Percentiles rank a stretch among this genome's conserved stretches.
These are phyloP conservation scores for Puffinus mauretanicus DNA, from an alignment of 2,113 vertebrate genomes.

Conservation along the genomic window DNA sequence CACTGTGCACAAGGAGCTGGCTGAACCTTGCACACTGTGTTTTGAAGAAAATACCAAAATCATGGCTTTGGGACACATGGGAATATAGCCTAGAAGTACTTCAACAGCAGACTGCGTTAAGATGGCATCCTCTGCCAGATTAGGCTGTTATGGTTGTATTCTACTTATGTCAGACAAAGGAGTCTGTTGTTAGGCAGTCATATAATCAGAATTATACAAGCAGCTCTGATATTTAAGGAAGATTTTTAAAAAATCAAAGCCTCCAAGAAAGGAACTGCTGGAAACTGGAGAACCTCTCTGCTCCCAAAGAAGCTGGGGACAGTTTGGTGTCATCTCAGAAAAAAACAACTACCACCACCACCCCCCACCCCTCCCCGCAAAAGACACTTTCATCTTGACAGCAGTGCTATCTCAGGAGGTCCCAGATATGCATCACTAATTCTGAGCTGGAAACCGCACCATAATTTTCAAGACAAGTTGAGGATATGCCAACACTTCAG, in stretches of 20 bases:
- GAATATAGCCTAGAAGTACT: background rate
- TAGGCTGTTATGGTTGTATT: background rate
- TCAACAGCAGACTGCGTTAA: background rate
- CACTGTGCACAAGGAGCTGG: background rate
- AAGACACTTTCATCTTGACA: background rate
- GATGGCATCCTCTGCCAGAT: background rate
- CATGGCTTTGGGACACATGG: background rate
- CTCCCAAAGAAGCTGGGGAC: background rate
- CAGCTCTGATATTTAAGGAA: background rate
- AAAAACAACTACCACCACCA: background rate
- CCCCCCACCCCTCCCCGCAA: too few relatives aligned
- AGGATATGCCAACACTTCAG: background rate
- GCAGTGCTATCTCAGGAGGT: background rate
- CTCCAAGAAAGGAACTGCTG: background rate
- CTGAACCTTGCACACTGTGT: background rate
- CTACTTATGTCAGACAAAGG: background rate
- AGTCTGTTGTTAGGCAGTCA: background rate
- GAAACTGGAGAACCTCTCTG: background rate
- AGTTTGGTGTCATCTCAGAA: background rate
- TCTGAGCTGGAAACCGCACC: background rate
- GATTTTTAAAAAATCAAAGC: background rate
- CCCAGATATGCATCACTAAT: background rate
- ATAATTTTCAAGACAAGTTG: background rate
- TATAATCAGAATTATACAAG: too few relatives aligned
- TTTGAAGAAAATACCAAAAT: background rate